A percentile compares a stretch with the other conserved stretches of the same genome.
phyloP scores from a whole-genome alignment of 2,888 invertebrate genomes.

The Agrilus mali region DNA sequence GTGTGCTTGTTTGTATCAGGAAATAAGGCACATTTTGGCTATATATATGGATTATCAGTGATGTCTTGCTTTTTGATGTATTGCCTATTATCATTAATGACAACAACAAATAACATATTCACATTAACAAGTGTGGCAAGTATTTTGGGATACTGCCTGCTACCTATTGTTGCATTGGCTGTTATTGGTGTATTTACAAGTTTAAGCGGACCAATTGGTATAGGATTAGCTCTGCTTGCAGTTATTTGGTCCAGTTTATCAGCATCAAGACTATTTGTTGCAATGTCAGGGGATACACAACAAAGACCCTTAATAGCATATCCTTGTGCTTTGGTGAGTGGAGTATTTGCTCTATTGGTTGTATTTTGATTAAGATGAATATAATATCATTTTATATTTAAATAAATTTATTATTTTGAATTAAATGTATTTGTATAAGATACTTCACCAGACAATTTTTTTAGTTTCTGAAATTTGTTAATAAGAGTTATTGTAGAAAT shows the following conservation, averaged over 20 bases:
- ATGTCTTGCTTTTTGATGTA: constrained; percentile 88
- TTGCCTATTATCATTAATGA: constrained; percentile 71
- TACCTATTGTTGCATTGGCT: constrained; percentile 84
- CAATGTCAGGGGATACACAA: constrained; percentile 76
- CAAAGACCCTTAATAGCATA: constrained; percentile 82
- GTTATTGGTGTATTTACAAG: constrained; percentile 64
- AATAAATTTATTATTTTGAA: background rate
- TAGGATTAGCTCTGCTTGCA: constrained; percentile 50
- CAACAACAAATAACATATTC: constrained; percentile 50
- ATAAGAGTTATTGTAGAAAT: too few relatives aligned
- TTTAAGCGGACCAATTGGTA: constrained; percentile 59
- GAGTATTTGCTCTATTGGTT: constrained; percentile 84
- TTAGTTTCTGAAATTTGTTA: too few relatives aligned
- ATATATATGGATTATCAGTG: constrained; percentile 86
- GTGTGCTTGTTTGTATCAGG: constrained; percentile 56
- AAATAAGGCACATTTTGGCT: constrained; percentile 80
- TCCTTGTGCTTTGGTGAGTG: constrained; percentile 85
- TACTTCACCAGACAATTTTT: too few relatives aligned
- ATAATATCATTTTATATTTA: background rate
- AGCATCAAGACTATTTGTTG: constrained; percentile 83
- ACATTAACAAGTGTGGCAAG: constrained; percentile 70
- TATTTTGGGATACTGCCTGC: constrained; percentile 83
- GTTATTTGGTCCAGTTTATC: constrained; percentile 87
- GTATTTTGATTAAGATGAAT: constrained; percentile 44
- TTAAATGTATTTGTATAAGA: too few relatives aligned